Base-by-base conservation (phyloP, 2,113 vertebrate species). In the Perca fluviatilis region DNA sequence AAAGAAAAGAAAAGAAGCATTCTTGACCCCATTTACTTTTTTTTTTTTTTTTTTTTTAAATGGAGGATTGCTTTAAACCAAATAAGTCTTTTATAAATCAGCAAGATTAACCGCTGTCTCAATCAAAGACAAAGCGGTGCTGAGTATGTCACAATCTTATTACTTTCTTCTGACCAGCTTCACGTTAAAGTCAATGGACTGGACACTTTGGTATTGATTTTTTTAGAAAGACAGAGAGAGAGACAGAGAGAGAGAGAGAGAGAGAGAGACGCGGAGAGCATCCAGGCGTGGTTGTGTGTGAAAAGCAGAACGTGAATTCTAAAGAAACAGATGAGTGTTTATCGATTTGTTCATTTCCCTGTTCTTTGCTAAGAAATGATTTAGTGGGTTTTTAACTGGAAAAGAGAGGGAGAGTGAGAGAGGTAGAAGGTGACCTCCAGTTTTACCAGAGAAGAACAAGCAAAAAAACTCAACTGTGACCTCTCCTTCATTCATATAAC, bases 271-370 rank as follows among this genome's bases (percentile, higher is more conserved):
- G 8, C 6, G 33, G 47, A 36, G 51, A 63, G 54, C 46, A 33
- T 25, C 43, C 7, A 33, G 47, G 58, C 14, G 16, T 50, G 23
- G 54, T 60, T 47, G 70, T 67, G 65, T 49, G 73, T 75, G 76
- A 64, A 64, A 60, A 54, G 49, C 54, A 47, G 62, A 80, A 68
- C 69, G 78, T 67, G 61, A 79, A 76, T 53, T 69, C 40, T 74
- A 62, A 80, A 84, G 64, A 84, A 87, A 84, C 50, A 83, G 81
- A 67, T 79, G 74, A 84, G 74, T 46, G 61, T 77, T 87, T 72
- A 91, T 92, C 14, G 84, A 90, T 90, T 81, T n/a, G 63, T 77
- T 83, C 61, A 84, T 88, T 89, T 85, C 62, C 67, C 21, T 21
- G 47, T 72, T 71, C 69, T 70, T 60, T 21, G 36, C 78, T 21